A percentile compares a stretch with the other conserved stretches of the same genome.
These are phyloP conservation scores for Pogonophryne albipinna DNA, from an alignment of 2,797 vertebrate genomes.

Conservation along the genomic window DNA sequence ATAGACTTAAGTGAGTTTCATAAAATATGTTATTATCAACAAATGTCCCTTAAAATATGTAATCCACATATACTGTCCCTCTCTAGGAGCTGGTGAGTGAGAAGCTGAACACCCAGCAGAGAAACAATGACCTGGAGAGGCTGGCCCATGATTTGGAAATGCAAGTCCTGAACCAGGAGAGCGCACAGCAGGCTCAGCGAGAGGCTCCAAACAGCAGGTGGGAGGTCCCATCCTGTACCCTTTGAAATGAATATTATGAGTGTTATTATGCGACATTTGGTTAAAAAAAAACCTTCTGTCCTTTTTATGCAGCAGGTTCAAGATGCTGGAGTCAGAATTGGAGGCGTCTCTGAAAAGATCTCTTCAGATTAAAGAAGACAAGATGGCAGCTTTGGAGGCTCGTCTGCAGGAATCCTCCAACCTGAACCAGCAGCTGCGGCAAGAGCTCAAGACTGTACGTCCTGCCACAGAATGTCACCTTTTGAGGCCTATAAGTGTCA, in stretches of 20 bases:
- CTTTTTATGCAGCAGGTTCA: slow-evolving; percentile 84
- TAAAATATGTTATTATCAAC: background rate
- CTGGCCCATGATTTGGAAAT: slow-evolving; percentile 91
- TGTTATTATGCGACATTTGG: background rate
- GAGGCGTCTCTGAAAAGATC: slow-evolving; percentile 91
- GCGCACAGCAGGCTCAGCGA: slow-evolving; percentile 83
- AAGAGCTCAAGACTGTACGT: slow-evolving; percentile 87
- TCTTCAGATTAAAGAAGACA: slow-evolving; percentile 94
- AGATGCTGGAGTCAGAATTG: slow-evolving; percentile 92
- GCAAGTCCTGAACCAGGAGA: slow-evolving; percentile 89
- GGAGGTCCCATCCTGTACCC: background rate
- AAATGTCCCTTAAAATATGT: background rate
- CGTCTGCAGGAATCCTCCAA: slow-evolving; percentile 91
- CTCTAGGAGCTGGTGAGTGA: slow-evolving; percentile 93
- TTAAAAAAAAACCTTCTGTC: background rate
- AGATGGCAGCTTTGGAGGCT: slow-evolving; percentile 91
- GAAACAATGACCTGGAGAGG: slow-evolving; percentile 91
- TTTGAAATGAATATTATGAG: background rate
- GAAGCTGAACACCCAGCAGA: slow-evolving; percentile 92
- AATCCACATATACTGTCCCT: background rate
- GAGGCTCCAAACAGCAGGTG: slow-evolving; percentile 89
- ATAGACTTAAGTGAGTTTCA: background rate
- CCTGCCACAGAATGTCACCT: background rate
- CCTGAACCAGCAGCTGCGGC: slow-evolving; percentile 91
- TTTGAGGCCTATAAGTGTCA: background rate